Evolutionary conservation across 1,140 invertebrate species (phyloP).

Genomic region (Daktulosphaira vitifoliae): DNA sequence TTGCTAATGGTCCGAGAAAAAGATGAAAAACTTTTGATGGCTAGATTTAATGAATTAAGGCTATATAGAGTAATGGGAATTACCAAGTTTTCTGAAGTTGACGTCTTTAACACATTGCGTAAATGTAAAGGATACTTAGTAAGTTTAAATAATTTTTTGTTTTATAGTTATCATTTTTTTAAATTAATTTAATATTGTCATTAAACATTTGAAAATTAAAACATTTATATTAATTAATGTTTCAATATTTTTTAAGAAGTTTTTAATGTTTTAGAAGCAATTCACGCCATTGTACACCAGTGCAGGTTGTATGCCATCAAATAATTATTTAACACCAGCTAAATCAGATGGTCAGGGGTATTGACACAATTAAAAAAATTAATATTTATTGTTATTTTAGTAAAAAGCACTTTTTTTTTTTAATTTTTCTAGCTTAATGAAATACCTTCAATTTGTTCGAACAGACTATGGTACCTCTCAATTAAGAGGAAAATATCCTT

Average conservation of each 20-base stretch:
- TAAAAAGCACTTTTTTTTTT: not conserved
- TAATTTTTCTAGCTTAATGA: not conserved
- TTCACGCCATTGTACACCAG: not conserved
- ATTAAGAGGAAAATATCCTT: not conserved
- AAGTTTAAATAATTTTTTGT: not conserved
- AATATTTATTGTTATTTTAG: not conserved
- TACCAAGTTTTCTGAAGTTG: not conserved
- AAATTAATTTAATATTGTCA: no score
- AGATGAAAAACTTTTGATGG: not conserved
- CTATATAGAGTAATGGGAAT: not conserved
- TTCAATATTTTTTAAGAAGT: not conserved
- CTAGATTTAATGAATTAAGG: not conserved
- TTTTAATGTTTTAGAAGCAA: no score
- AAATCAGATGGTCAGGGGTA: slow-evolving; percentile 1
- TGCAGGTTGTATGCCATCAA: not conserved
- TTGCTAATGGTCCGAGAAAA: not conserved
- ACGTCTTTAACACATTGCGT: not conserved
- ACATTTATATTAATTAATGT: not conserved
- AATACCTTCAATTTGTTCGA: not conserved
- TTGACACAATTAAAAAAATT: not conserved
- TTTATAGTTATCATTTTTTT: no score
- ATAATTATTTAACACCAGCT: not conserved
- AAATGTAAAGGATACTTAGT: not conserved
- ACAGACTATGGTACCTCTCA: not conserved
- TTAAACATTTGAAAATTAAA: no score